A percentile compares a stretch with the other conserved stretches of the same genome.
phyloP scores from a whole-genome alignment of 2,888 invertebrate genomes.

The Agrochola lota region DNA sequence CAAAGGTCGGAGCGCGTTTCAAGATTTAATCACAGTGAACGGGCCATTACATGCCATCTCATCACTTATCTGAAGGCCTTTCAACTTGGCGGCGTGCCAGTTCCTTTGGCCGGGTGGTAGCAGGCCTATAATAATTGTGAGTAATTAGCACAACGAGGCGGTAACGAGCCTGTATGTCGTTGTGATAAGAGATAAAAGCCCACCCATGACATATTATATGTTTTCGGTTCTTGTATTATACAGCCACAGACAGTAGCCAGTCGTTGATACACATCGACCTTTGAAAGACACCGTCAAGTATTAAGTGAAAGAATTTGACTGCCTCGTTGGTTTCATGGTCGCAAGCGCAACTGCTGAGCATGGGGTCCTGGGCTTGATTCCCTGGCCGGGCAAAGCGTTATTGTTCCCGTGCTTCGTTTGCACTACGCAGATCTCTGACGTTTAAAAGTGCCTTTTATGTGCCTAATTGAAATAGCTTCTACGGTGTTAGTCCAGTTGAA shows the following conservation, averaged over 20 bases:
- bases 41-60: slow-evolving; percentile 57
- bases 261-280: neutral
- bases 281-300: too few relatives aligned
- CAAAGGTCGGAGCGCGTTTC: slow-evolving; percentile 18
- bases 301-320: too few relatives aligned
- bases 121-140: slow-evolving; percentile 55
- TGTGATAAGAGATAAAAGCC: slow-evolving; percentile 44
- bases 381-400: too few relatives aligned
- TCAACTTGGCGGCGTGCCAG: slow-evolving; percentile 53
- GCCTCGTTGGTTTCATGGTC: too few relatives aligned
- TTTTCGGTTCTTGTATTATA: neutral
- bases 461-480: too few relatives aligned
- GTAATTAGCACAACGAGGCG: slow-evolving; percentile 48
- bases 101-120: slow-evolving; percentile 12
- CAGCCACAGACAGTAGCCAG: neutral
- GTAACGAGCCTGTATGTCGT: slow-evolving; percentile 30
- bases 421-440: too few relatives aligned
- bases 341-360: too few relatives aligned
- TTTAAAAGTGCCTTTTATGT: too few relatives aligned
- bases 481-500: too few relatives aligned
- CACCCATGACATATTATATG: slow-evolving; percentile 16
- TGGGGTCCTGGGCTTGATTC: too few relatives aligned
- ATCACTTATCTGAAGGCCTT: slow-evolving; percentile 58
- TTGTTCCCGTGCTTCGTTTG: too few relatives aligned
- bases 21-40: slow-evolving; percentile 49